Evolutionary conservation across 2,113 vertebrate species (phyloP).

Genomic region (Ranitomeya variabilis): DNA sequence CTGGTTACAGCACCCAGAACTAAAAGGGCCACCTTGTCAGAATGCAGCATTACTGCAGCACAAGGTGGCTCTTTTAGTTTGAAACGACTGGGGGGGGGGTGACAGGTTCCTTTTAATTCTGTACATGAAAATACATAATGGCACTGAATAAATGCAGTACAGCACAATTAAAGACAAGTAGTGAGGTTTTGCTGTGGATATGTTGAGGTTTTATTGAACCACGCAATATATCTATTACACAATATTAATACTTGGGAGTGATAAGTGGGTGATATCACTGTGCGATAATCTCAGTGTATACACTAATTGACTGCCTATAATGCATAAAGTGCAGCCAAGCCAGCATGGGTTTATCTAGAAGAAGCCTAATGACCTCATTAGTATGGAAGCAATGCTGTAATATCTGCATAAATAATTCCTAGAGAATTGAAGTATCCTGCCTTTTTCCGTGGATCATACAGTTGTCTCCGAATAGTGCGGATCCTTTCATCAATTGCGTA

Average conservation of each 20-base stretch:
- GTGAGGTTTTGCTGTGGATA: not conserved
- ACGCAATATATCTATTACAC: not conserved
- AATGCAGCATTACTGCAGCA: too few species aligned
- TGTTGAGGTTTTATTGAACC: not conserved
- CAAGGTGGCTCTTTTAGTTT: too few species aligned
- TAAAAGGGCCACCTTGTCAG: too few species aligned
- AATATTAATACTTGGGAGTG: not conserved
- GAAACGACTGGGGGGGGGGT: too few species aligned
- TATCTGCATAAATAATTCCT: constrained; percentile 38
- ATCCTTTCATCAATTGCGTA: constrained; percentile 3
- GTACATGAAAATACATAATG: not conserved
- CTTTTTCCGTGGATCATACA: constrained; percentile 23
- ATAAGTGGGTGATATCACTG: not conserved
- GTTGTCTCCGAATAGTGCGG: not conserved
- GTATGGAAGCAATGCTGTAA: not conserved
- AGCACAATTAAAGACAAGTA: not conserved
- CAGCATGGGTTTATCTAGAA: constrained; percentile 36
- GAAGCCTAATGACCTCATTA: constrained; percentile 35
- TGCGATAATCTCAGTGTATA: not conserved
- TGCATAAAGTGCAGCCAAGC: not conserved
- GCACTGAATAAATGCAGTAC: not conserved
- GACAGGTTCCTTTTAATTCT: too few species aligned
- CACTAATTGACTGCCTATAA: constrained; percentile 1
- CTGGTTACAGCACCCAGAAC: too few species aligned
- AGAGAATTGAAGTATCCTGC: not conserved